A percentile compares a stretch with the other conserved stretches of the same genome.
These are phyloP conservation scores for Cherax destructor DNA, from an alignment of 1,140 invertebrate species.

Conservation along the genomic window DNA sequence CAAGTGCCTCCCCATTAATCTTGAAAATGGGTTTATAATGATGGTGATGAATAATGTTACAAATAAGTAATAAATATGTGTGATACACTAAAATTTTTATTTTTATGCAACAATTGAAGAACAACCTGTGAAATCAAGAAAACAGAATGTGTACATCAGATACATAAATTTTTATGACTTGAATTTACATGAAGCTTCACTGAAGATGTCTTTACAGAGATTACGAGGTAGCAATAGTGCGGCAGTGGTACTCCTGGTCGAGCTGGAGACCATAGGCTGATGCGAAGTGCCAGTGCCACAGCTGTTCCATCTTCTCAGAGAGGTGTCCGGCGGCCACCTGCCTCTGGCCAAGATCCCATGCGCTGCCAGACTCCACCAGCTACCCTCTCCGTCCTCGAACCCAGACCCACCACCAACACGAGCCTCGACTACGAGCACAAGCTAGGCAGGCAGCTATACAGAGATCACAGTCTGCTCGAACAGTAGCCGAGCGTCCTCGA, in stretches of 20 bases:
- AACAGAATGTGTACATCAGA: too few species aligned
- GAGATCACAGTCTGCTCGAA: conserved; percentile 65
- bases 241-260: conserved; percentile 21
- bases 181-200: too few species aligned
- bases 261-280: conserved; percentile 52
- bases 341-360: conserved; percentile 20
- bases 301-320: conserved; percentile 59
- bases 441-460: conserved; percentile 65
- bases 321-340: conserved; percentile 3
- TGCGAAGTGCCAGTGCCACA: conserved; percentile 68
- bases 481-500: conserved; percentile 55
- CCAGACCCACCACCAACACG: conserved; percentile 66
- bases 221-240: conserved; percentile 43
- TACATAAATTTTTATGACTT: too few species aligned
- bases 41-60: too few species aligned
- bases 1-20: too few species aligned
- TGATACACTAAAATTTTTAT: too few species aligned
- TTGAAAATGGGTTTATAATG: too few species aligned
- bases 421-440: conserved; percentile 66
- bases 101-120: too few species aligned
- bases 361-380: conserved; percentile 56
- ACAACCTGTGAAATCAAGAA: too few species aligned
- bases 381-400: conserved; percentile 32
- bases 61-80: too few species aligned
- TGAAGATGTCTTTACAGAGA: conserved; percentile 24